Evolutionary conservation across 2,797 vertebrate species (phyloP), one percentile per base, ranked within the genome.

Genomic region (Galagoides demidoff): DNA sequence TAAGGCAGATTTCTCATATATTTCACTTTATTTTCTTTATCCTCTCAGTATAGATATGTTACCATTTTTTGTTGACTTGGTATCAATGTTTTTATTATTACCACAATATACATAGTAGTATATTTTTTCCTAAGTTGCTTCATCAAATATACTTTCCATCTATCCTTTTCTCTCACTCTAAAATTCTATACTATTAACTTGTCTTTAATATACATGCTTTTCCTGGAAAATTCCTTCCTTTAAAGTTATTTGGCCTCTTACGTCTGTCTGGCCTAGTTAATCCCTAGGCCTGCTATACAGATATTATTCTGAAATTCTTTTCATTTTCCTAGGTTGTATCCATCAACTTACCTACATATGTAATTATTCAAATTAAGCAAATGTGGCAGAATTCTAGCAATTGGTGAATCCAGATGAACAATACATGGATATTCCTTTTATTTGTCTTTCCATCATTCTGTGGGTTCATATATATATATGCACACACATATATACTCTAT

Each of bases 61-160:
- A 86, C 64, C 37, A 78, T 52, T 90, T 79, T 95, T 70, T 59
- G 34, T 87, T 68, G 71, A 73, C 57, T 45, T 85, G 43, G 5
- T 79, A 64, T 63, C 64, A 64, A 31, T 66, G 7, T 81, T 90
- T 61, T 63, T 71, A 81, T 81, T 85, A 37, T 89, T 93, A 43
- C 2, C 45, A 45, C 68, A 86, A 73, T 49, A 3, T 49, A 90
- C 45, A 49, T 49, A 94, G 84, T 11, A 84, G 37, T 73, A 78
- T 94, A 68, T 55, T 52, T 91, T 22, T 94, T 94, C 64, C 71
- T 39, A 87, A 84, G 8, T 96, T 88, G 23, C 29, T 70, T 25
- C 55, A 87, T 91, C 43, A 92, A 83, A 84, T 92, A 78, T 73
- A 17, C n/a, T 7, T 79, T 31, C 23, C 29, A 77, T 66, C 5